These are phyloP conservation scores for Cosmia pyralina DNA, from an alignment of 2,888 invertebrate genomes.

Conservation along the genomic window DNA sequence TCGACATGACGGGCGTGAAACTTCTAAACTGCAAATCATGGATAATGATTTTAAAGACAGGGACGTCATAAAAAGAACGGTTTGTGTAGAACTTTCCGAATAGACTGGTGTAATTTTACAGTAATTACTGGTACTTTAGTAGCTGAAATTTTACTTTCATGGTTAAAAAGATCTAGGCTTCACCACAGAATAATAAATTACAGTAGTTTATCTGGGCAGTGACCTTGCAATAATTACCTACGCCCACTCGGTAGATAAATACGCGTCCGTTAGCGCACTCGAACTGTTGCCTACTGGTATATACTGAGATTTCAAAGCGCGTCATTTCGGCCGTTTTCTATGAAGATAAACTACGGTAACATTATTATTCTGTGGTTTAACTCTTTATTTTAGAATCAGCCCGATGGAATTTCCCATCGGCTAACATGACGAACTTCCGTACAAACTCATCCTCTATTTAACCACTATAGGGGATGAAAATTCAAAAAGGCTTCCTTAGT, in stretches of 20 bases:
- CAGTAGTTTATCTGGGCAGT: too few species aligned
- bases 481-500: background rate
- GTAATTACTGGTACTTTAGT: constrained; percentile 19
- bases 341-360: too few species aligned
- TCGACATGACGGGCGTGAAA: constrained; percentile 1
- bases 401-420: background rate
- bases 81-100: constrained; percentile 30
- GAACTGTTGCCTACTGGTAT: too few species aligned
- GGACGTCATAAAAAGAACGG: constrained; percentile 19
- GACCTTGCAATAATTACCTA: too few species aligned
- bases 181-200: background rate
- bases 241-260: too few species aligned
- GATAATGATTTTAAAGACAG: constrained; percentile 9
- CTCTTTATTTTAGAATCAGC: background rate
- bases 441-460: background rate
- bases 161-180: background rate
- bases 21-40: constrained; percentile 33
- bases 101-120: constrained; percentile 22
- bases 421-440: background rate
- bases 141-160: background rate
- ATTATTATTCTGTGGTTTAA: too few species aligned
- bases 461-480: too few species aligned
- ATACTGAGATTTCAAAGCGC: too few species aligned
- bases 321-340: too few species aligned
- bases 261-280: too few species aligned